Conservation (phyloP, 2,113 vertebrate species). For the Athene cunicularia region DNA sequence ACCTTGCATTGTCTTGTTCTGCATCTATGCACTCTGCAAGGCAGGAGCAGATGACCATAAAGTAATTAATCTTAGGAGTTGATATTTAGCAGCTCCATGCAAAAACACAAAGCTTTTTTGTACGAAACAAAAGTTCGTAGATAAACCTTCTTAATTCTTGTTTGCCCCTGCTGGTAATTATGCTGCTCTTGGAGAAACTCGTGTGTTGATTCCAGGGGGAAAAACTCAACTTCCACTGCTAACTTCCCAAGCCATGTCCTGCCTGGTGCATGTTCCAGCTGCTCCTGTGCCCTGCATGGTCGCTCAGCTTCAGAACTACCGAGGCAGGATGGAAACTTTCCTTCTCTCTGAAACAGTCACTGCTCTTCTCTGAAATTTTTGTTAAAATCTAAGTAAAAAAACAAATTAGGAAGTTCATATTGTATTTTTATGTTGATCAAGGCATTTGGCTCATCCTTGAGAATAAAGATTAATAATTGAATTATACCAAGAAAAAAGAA, state of each 20-base stretch:
- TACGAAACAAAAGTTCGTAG: not conserved
- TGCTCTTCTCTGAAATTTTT: not conserved
- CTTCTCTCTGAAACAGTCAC: not conserved
- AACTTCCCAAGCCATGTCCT: not conserved
- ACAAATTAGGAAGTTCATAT: not conserved
- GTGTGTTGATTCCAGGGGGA: not conserved
- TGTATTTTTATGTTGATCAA: not conserved
- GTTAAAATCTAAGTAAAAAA: not conserved
- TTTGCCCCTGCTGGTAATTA: not conserved
- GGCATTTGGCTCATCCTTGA: not conserved
- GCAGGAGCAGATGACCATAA: not conserved
- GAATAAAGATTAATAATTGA: not conserved
- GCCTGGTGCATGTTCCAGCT: not conserved
- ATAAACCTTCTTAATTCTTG: not conserved
- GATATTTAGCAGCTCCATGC: not conserved
- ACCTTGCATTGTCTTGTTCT: not conserved
- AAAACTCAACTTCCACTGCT: too few species aligned
- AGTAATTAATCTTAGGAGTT: not conserved
- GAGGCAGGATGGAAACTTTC: not conserved
- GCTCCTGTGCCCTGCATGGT: rapidly evolving
- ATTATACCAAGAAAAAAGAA: not conserved
- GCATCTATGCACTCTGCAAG: not conserved
- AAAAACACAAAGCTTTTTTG: not conserved
- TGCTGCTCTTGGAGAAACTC: not conserved
- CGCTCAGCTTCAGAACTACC: not conserved